Base-by-base conservation (phyloP, 2,888 invertebrate species). In the Andrena fulva region DNA sequence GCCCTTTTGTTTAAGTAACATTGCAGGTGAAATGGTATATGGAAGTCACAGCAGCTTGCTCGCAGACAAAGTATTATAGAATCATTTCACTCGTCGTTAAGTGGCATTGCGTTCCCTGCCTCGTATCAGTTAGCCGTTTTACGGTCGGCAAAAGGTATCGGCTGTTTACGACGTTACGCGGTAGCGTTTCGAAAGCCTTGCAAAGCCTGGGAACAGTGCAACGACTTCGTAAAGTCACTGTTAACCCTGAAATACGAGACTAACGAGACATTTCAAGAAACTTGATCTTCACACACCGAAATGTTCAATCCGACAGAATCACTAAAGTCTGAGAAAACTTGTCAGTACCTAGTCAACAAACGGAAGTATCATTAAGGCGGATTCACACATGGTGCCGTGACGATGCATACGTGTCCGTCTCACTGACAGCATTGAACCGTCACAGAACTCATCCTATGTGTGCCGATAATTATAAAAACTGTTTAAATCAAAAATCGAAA, bases 101-200 rank as follows among this genome's bases (percentile, higher is more conserved):
- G 24, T 59, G 50, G 62, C 67, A 35, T 63, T 42, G 31, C 56
- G 50, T 73, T 80, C 77, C 73, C 71, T 71, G 59, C 27, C 73
- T 50, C 69, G 62, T 86, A 79, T 86, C 84, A 78, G 82, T 79
- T 77, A 72, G 72, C 72, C 71, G 72, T 87, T 86, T 85, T 87
- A 87, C 64, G 74, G 70, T 24, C 75, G 20, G 64, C 71, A 76
- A 67, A 66, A 85, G 54, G 72, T 71, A 71, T 59, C 78, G 71
- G 16, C 50, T 56, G 75, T 86, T 86, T 87, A 85, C 87, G 82
- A 74, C 73, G 62, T 82, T 80, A 76, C 82, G 72, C 67, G 80
- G 60, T 81, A 72, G 76, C 76, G 66, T 76, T 67, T 29, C 63
- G 68, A 60, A 82, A 68, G 56, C 71, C 59, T 79, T 79, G 85